A percentile compares a stretch with the other conserved stretches of the same genome.
phyloP scores from a whole-genome alignment of 2,888 invertebrate species.

The Microctonus hyperodae region DNA sequence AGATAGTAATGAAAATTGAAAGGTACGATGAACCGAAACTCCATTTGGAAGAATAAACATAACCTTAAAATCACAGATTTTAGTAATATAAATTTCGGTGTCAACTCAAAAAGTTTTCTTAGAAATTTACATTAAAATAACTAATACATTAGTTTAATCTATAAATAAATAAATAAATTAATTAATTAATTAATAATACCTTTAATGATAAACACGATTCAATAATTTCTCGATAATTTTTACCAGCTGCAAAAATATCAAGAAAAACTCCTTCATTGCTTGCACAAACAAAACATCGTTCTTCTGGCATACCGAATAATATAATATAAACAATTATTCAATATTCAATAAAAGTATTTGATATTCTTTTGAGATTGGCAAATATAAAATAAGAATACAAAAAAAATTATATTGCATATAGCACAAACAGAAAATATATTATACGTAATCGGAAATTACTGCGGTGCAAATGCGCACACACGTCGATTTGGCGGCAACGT shows the following conservation, averaged over 20 bases:
- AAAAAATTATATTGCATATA: not conserved
- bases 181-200: too few relatives aligned
- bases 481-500: slow-evolving; percentile 45
- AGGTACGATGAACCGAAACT: too few relatives aligned
- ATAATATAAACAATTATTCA: not conserved
- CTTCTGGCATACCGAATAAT: slow-evolving; percentile 42
- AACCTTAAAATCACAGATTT: not conserved
- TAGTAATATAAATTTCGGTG: too few relatives aligned
- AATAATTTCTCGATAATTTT: slow-evolving; percentile 44
- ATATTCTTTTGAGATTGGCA: not conserved
- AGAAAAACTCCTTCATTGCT: slow-evolving; percentile 58
- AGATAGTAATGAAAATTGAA: not conserved
- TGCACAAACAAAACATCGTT: slow-evolving; percentile 56
- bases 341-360: not conserved
- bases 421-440: not conserved
- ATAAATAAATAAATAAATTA: not conserved
- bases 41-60: slow-evolving; percentile 2
- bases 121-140: too few relatives aligned
- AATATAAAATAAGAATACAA: not conserved
- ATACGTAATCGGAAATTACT: not conserved
- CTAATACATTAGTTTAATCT: not conserved
- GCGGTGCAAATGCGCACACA: slow-evolving; percentile 18
- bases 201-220: slow-evolving; percentile 50
- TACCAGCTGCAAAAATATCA: slow-evolving; percentile 50
- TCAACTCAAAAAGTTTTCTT: too few relatives aligned